Conservation (phyloP, 1,140 invertebrate species). For the Steinernema feltiae region DNA sequence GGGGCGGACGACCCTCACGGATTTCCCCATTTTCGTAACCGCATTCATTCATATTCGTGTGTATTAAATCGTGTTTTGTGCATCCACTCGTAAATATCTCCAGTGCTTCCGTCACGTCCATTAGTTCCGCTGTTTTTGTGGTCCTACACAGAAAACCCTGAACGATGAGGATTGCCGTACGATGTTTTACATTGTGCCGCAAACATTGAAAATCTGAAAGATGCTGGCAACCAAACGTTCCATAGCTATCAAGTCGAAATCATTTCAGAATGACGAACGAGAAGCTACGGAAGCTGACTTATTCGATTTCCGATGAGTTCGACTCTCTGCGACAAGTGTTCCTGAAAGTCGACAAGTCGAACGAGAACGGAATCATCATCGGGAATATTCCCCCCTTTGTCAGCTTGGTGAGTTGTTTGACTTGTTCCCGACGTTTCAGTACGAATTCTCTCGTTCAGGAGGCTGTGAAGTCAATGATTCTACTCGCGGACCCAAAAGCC, state of each 20-base stretch:
- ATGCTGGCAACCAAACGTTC: too few species aligned
- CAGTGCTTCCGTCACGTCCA: too few species aligned
- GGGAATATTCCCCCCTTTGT: constrained; percentile 31
- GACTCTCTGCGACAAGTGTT: constrained; percentile 21
- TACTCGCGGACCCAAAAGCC: background rate
- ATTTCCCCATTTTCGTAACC: too few species aligned
- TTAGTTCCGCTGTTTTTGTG: too few species aligned
- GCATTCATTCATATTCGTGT: too few species aligned
- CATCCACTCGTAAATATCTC: too few species aligned
- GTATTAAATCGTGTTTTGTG: too few species aligned
- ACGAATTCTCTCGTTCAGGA: constrained; percentile 13
- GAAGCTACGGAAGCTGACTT: background rate
- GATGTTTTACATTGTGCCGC: too few species aligned
- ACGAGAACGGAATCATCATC: constrained; percentile 16
- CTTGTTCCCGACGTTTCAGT: background rate
- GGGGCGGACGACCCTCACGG: background rate
- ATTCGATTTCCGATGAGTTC: background rate
- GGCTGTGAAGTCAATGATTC: constrained; percentile 3
- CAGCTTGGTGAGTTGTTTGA: constrained; percentile 25
- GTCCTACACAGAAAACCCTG: too few species aligned
- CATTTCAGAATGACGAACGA: background rate
- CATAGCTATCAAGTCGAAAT: too few species aligned
- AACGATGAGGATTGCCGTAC: too few species aligned
- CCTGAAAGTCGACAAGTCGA: constrained; percentile 26
- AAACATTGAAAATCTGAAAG: too few species aligned